Conservation (phyloP, 2,888 invertebrate species). For the Lithophane socia region DNA sequence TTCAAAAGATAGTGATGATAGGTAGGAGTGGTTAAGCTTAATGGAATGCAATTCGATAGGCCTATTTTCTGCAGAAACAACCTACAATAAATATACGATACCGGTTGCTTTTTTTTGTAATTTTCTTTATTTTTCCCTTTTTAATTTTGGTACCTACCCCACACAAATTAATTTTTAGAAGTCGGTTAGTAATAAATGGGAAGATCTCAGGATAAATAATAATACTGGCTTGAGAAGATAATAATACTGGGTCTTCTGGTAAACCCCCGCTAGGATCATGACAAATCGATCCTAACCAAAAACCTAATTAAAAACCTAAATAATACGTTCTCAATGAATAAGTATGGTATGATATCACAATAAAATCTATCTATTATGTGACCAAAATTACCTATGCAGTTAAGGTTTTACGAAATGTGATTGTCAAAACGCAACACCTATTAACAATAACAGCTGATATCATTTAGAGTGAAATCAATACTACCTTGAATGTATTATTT, state of each 20-base stretch:
- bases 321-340: no score
- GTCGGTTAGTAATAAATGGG: not conserved
- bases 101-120: no score
- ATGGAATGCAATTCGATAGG: not conserved
- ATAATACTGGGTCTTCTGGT: not conserved
- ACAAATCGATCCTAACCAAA: not conserved
- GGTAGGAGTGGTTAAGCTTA: not conserved
- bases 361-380: not conserved
- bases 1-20: not conserved
- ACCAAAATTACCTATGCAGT: conserved; percentile 7
- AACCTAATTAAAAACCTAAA: not conserved
- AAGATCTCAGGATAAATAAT: not conserved
- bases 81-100: no score
- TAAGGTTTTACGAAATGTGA: conserved; percentile 23
- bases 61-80: no score
- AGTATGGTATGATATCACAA: not conserved
- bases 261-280: not conserved
- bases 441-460: conserved; percentile 21
- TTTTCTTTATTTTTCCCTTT: no score
- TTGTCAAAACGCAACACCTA: conserved; percentile 33
- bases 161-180: no score
- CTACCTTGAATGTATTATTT: conserved; percentile 55
- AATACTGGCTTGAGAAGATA: not conserved
- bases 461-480: conserved; percentile 56
- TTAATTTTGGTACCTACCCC: no score